Evolutionary conservation across 2,797 vertebrate species (phyloP), one percentile per base, ranked within the genome.

Genomic region (Schizopygopsis malacanthus): DNA sequence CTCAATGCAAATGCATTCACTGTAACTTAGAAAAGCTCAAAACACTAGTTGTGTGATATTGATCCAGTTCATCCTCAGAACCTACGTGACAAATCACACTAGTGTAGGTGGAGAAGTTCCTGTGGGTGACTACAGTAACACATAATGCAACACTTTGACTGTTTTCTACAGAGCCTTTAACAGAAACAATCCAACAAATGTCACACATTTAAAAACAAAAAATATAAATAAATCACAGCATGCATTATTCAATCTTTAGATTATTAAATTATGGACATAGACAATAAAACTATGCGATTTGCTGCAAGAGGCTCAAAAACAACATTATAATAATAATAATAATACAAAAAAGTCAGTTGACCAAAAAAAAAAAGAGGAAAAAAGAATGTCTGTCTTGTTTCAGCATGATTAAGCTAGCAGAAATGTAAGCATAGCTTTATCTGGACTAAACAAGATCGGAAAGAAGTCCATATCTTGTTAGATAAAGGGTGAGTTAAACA

Each of bases 101-200:
- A 76, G 22, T 20, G 61, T 77, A 67, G 61, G 12, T 77, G 71
- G 43, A 67, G 71, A 52, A 75, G 75, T 45, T 73, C 16, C 50
- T 82, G n/a, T 73, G 50, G 47, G 20, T 77, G 59, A 47, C 45
- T 50, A 65, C 20, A 67, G 52, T 87, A 79, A 81, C 75, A 70
- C 33, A 90, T 89, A 91, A 88, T 80, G 85, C 87, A 92, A 87
- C 87, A 90, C 91, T 90, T 90, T 83, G 88, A 91, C 86, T 87
- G 90, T 87, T 91, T 90, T 91, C 88, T 90, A 88, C 90, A 83
- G 82, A 89, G 82, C 87, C 90, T 94, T 94, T 93, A 94, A 92
- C 91, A 85, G 88, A 89, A 28, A 28, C 28, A 28, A 28, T 28
- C 28, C 28, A 28, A 28, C 28, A 28, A 91, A 91, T 72, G 89